Conservation (phyloP, 2,113 vertebrate species). For the Carollia perspicillata region DNA sequence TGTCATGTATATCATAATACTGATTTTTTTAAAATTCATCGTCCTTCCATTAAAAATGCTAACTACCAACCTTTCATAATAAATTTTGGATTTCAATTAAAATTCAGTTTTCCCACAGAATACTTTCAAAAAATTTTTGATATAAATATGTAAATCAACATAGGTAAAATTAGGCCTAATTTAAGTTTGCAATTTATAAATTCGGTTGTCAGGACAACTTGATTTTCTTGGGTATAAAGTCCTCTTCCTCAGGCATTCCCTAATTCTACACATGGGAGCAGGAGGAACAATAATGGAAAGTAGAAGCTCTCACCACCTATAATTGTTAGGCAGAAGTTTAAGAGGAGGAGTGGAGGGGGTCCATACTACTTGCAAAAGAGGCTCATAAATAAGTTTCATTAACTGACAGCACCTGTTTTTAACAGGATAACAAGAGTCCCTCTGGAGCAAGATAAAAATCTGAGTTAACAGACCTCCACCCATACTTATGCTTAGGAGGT, state of each 20-base stretch:
- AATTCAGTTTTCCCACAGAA: neutral
- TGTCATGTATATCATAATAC: neutral
- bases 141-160: neutral
- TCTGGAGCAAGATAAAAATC: too few species aligned
- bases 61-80: neutral
- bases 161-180: neutral
- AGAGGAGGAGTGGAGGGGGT: too few species aligned
- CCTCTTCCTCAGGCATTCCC: neutral
- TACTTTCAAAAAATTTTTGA: neutral
- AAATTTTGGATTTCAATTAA: slow-evolving; percentile 1
- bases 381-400: too few species aligned
- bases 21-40: neutral
- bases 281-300: neutral
- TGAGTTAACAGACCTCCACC: too few species aligned
- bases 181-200: neutral
- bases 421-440: too few species aligned
- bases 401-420: too few species aligned
- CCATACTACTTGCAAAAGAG: too few species aligned
- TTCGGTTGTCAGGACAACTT: neutral
- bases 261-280: neutral
- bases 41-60: neutral
- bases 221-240: neutral
- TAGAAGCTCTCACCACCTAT: neutral
- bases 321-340: too few species aligned
- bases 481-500: too few species aligned